Percentiles rank a stretch among this genome's conserved stretches.
Evolutionary conservation across 2,888 invertebrate genomes (phyloP).

Genomic region (Ichneumoninae sp.): DNA sequence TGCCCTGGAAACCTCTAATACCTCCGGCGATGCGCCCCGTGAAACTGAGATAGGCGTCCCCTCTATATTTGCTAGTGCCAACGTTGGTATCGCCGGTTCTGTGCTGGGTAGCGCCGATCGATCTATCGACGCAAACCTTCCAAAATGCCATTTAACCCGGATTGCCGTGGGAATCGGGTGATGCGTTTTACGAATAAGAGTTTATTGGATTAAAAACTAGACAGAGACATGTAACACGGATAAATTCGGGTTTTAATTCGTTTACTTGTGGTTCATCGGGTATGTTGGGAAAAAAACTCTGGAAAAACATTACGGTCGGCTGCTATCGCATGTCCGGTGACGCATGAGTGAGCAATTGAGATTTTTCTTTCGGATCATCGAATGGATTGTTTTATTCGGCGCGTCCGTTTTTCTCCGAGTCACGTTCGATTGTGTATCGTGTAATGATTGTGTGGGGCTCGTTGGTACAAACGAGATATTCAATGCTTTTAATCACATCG

Average conservation of each 20-base stretch:
- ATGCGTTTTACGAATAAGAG: slow-evolving; percentile 21
- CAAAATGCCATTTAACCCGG: slow-evolving; percentile 37
- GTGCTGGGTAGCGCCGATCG: slow-evolving; percentile 37
- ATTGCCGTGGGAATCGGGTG: slow-evolving; percentile 30
- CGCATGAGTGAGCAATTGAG: slow-evolving; percentile 4
- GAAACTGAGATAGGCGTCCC: slow-evolving; percentile 35
- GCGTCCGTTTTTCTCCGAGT: background rate
- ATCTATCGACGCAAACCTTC: slow-evolving; percentile 51
- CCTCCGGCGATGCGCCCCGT: slow-evolving; percentile 19
- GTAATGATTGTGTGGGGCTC: too few species aligned
- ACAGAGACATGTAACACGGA: slow-evolving; percentile 15
- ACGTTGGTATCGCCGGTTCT: slow-evolving; percentile 19
- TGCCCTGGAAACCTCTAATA: slow-evolving; percentile 54
- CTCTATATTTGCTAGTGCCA: slow-evolving; percentile 46
- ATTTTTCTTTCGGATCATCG: slow-evolving; percentile 35
- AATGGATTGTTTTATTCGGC: slow-evolving; percentile 19
- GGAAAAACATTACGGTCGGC: slow-evolving; percentile 8
- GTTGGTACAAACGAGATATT: slow-evolving; percentile 1
- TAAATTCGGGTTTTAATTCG: slow-evolving; percentile 48
- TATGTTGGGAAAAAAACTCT: slow-evolving; percentile 32
- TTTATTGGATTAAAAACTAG: slow-evolving; percentile 11
- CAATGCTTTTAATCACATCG: background rate
- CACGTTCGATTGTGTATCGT: background rate
- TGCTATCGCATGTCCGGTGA: slow-evolving; percentile 18
- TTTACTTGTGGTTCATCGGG: slow-evolving; percentile 40